Conservation (phyloP, 2,113 vertebrate genomes). For the Australoheros scitulus region DNA sequence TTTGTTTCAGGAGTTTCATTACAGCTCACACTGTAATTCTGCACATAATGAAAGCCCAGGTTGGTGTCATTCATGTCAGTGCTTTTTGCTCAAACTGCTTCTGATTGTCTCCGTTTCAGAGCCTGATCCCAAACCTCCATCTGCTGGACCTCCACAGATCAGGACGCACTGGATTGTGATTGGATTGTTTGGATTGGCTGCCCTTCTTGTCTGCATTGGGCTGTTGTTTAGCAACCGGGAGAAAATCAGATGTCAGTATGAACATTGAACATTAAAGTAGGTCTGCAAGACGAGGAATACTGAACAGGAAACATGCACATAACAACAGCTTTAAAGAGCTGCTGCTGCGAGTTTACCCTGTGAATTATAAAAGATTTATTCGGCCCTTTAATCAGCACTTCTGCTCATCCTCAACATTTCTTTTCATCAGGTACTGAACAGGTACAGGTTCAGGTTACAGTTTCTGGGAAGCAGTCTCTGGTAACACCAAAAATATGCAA, state of each 20-base stretch:
- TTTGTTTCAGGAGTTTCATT: background rate
- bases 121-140: background rate
- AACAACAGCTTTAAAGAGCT: accelerated
- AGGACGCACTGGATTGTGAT: accelerated
- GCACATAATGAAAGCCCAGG: background rate
- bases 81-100: background rate
- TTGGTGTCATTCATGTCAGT: background rate
- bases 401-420: background rate
- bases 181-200: background rate
- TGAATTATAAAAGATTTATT: background rate
- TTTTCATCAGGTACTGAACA: background rate
- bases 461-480: background rate
- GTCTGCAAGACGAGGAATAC: background rate
- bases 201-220: background rate
- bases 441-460: background rate
- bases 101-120: background rate
- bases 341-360: no score
- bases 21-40: background rate
- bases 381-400: accelerated
- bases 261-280: no score
- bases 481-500: background rate
- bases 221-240: background rate
- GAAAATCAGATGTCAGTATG: background rate
- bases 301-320: background rate
- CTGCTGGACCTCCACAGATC: background rate